Evolutionary conservation across 2,888 invertebrate species (phyloP), one percentile per base, ranked within the genome.

Genomic region (Sinhomidia bicolor): DNA sequence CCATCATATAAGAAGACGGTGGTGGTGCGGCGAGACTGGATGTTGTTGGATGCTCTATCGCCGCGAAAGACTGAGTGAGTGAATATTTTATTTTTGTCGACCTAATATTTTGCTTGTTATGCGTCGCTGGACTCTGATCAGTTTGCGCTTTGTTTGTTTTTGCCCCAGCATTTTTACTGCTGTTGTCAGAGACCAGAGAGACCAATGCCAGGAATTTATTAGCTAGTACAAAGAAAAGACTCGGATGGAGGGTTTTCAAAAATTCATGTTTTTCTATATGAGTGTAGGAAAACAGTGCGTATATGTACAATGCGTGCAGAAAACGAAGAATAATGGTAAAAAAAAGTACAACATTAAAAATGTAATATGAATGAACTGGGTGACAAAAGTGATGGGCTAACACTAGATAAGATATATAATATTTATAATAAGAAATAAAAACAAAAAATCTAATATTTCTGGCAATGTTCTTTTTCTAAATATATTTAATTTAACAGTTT

Each of bases 21-120:
- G n/a, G n/a, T n/a, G 23, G 57, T 23, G 23, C 57, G 57, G 57
- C 57, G n/a, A n/a, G n/a, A 36, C 36, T n/a, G n/a, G n/a, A n/a
- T 54, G 54, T 54, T 54, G 54, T 44, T 54, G 54, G n/a, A n/a
- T 57, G 57, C 23, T 57, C 57, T 23, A n/a, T n/a, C n/a, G n/a
- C n/a, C n/a, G n/a, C n/a, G n/a, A n/a, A n/a, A 7, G 54, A 54
- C 17, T 12, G 57, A 47, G 47, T 47, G 47, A 57, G 23, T 62
- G 47, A 32, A 9, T 17, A 26, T 20, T 60, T 10, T 60, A 10
- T 60, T 12, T 57, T 60, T 62, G 12, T 29, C 12, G n/a, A 29
- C 6, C 7, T 32, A 62, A 62, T 62, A 62, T 62, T 62, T 62
- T 62, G 26, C 62, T 62, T 62, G 62, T 62, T 62, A 62, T 62